Percentiles rank a stretch among this genome's conserved stretches.
phyloP scores from a whole-genome alignment of 2,888 invertebrate species.

The Noctua comes region DNA sequence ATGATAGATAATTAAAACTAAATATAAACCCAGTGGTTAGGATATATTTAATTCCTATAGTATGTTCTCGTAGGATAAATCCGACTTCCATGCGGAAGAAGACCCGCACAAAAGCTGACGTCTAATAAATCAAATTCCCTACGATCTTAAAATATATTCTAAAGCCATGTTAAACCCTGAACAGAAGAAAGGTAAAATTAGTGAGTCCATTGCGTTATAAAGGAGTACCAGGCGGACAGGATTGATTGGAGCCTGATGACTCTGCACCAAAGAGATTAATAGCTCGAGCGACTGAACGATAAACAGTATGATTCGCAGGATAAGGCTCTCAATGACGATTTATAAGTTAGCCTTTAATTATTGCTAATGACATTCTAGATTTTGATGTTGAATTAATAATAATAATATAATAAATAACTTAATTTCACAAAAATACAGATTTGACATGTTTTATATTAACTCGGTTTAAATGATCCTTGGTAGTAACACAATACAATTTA shows the following conservation, averaged over 20 bases:
- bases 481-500: too few relatives aligned
- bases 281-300: conserved; percentile 52
- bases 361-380: neutral
- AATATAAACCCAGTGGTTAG: neutral
- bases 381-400: neutral
- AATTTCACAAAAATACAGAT: too few relatives aligned
- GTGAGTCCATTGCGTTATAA: conserved; percentile 75
- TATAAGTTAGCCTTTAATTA: conserved; percentile 37
- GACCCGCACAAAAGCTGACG: neutral
- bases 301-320: conserved; percentile 57
- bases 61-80: neutral
- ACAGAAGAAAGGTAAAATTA: conserved; percentile 60
- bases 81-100: neutral
- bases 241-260: conserved; percentile 86
- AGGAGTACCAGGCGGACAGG: conserved; percentile 74
- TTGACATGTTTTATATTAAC: too few relatives aligned
- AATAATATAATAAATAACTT: too few relatives aligned
- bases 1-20: neutral
- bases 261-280: conserved; percentile 81
- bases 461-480: too few relatives aligned
- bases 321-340: conserved; percentile 36
- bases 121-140: neutral
- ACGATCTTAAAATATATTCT: neutral
- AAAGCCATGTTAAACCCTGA: conserved; percentile 23
- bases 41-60: neutral